Evolutionary conservation across 2,888 invertebrate species (phyloP).

Genomic region (Brachypalpus laphriformis): DNA sequence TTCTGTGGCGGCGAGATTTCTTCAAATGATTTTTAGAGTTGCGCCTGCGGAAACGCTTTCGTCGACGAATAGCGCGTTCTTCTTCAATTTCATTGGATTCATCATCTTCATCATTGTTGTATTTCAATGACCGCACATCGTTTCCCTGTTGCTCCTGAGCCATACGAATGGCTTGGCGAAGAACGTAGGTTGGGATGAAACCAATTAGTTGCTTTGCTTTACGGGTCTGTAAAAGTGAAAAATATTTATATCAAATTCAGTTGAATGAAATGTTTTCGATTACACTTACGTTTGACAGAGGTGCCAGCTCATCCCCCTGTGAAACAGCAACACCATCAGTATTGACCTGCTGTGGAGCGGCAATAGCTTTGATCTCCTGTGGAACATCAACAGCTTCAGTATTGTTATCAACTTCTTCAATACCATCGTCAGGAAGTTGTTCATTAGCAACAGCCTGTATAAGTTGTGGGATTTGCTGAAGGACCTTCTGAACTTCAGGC

Average conservation of each 20-base stretch:
- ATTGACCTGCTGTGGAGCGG: neutral
- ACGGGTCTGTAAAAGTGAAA: constrained; percentile 5
- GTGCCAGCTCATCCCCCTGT: neutral
- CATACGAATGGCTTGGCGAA: constrained; percentile 11
- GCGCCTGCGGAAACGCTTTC: constrained; percentile 74
- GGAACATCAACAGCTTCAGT: neutral
- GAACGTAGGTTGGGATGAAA: constrained; percentile 51
- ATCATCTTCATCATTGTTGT: constrained; percentile 6
- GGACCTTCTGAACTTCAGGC: neutral
- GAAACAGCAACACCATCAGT: neutral
- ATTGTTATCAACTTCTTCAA: neutral
- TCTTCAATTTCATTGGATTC: constrained; percentile 63
- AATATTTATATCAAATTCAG: neutral
- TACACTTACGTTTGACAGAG: neutral
- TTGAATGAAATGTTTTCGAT: neutral
- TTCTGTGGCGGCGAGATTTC: constrained; percentile 50
- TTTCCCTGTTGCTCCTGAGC: neutral
- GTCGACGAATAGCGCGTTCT: constrained; percentile 75
- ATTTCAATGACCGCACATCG: neutral
- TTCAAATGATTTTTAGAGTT: constrained; percentile 66
- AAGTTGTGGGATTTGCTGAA: neutral
- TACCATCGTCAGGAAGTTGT: neutral
- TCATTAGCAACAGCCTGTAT: constrained; percentile 3
- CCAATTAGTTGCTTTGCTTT: constrained; percentile 65
- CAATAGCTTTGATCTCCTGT: neutral